phyloP scores from a whole-genome alignment of 2,797 vertebrate genomes.

The Mareca strepera region DNA sequence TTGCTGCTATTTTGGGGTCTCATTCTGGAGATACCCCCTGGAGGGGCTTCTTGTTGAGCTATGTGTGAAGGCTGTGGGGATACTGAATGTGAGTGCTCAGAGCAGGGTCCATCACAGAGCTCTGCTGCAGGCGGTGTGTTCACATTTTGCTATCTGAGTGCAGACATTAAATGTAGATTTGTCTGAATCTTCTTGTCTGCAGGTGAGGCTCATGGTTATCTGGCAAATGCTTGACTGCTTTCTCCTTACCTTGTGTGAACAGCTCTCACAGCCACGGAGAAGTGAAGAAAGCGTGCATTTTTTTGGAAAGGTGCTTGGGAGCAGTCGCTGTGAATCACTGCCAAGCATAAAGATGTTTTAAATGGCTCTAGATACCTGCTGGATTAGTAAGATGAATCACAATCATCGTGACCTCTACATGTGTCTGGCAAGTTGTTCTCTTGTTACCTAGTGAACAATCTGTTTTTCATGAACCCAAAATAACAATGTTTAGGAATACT shows the following conservation, averaged over 20 bases:
- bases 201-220: background rate
- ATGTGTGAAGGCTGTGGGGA: background rate
- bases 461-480: slow-evolving; percentile 55
- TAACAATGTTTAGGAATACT: slow-evolving; percentile 52
- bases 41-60: background rate
- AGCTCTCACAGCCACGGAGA: background rate
- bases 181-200: background rate
- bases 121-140: background rate
- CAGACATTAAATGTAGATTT: background rate
- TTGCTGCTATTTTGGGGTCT: background rate
- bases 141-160: background rate
- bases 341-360: slow-evolving; percentile 4
- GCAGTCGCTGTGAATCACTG: slow-evolving; percentile 31
- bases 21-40: background rate
- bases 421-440: slow-evolving; percentile 66
- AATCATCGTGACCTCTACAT: slow-evolving; percentile 29
- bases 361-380: slow-evolving; percentile 33
- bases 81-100: background rate
- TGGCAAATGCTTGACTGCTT: background rate
- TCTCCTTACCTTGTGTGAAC: background rate
- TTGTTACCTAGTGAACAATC: slow-evolving; percentile 58
- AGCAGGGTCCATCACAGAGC: background rate
- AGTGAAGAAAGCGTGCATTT: background rate
- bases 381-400: slow-evolving; percentile 59
- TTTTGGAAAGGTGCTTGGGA: slow-evolving; percentile 17